Conservation (phyloP, 1,140 invertebrate species). For the Philaenus spumarius region DNA sequence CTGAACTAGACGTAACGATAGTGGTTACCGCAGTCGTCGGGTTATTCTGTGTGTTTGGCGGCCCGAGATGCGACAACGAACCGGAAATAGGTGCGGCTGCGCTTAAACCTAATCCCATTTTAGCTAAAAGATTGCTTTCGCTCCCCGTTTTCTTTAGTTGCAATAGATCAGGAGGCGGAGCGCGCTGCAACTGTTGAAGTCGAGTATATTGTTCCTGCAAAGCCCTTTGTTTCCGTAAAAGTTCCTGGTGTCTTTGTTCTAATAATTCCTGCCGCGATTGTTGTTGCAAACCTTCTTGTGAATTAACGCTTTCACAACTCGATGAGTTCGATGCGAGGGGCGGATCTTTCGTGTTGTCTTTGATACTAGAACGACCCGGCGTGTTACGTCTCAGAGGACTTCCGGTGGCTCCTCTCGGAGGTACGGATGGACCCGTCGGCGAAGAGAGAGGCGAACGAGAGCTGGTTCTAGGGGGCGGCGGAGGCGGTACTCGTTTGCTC, state of each 20-base stretch:
- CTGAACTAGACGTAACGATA: slow-evolving; percentile 27
- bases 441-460: slow-evolving; percentile 75
- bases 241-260: slow-evolving; percentile 77
- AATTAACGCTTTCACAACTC: slow-evolving; percentile 70
- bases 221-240: slow-evolving; percentile 75
- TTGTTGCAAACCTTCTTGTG: slow-evolving; percentile 52
- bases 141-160: slow-evolving; percentile 81
- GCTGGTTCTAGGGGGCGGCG: slow-evolving; percentile 75
- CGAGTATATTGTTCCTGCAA: slow-evolving; percentile 84
- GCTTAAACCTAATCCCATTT: slow-evolving; percentile 63
- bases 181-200: slow-evolving; percentile 73
- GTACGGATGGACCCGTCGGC: slow-evolving; percentile 57
- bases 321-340: slow-evolving; percentile 51
- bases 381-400: slow-evolving; percentile 36
- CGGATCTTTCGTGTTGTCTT: slow-evolving; percentile 31
- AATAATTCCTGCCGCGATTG: slow-evolving; percentile 62
- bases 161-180: slow-evolving; percentile 52
- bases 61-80: slow-evolving; percentile 52
- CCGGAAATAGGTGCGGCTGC: slow-evolving; percentile 51
- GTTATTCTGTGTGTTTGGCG: slow-evolving; percentile 32
- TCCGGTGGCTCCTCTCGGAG: slow-evolving; percentile 42
- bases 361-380: slow-evolving; percentile 35
- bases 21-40: slow-evolving; percentile 34
- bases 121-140: slow-evolving; percentile 78
- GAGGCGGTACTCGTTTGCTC: slow-evolving; percentile 69